Conservation (phyloP, 2,888 invertebrate species). For the Acrobasis repandana region DNA sequence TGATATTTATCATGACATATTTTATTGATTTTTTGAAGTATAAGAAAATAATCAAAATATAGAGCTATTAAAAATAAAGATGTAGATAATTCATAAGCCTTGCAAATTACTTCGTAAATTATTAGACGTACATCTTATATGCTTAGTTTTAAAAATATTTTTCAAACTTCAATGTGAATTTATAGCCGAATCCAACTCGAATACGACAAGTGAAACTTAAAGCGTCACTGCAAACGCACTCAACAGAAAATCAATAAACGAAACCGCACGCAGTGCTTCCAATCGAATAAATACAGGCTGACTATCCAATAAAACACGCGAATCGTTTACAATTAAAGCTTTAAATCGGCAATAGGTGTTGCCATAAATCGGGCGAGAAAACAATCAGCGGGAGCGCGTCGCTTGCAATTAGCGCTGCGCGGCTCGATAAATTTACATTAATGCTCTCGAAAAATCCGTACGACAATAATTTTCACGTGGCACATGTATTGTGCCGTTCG, state of each 20-base stretch:
- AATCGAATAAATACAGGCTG: slow-evolving; percentile 75
- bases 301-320: slow-evolving; percentile 83
- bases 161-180: neutral
- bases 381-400: slow-evolving; percentile 81
- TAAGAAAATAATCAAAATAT: no score
- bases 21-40: no score
- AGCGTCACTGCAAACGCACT: slow-evolving; percentile 51
- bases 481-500: slow-evolving; percentile 48
- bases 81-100: no score
- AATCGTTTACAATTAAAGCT: slow-evolving; percentile 83
- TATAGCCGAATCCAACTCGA: slow-evolving; percentile 22
- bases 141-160: neutral
- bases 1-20: no score
- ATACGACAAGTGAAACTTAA: slow-evolving; percentile 51
- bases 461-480: slow-evolving; percentile 78
- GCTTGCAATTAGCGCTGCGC: slow-evolving; percentile 80
- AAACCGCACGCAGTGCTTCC: slow-evolving; percentile 68
- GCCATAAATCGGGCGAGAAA: slow-evolving; percentile 81
- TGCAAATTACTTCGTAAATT: no score
- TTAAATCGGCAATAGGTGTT: slow-evolving; percentile 84
- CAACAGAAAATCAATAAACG: slow-evolving; percentile 74
- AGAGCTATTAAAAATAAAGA: no score
- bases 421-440: slow-evolving; percentile 83
- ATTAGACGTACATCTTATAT: no score
- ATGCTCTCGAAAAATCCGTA: slow-evolving; percentile 81